Evolutionary conservation across 1,140 invertebrate genomes (phyloP).

Genomic region (Pseudoatta argentina): DNA sequence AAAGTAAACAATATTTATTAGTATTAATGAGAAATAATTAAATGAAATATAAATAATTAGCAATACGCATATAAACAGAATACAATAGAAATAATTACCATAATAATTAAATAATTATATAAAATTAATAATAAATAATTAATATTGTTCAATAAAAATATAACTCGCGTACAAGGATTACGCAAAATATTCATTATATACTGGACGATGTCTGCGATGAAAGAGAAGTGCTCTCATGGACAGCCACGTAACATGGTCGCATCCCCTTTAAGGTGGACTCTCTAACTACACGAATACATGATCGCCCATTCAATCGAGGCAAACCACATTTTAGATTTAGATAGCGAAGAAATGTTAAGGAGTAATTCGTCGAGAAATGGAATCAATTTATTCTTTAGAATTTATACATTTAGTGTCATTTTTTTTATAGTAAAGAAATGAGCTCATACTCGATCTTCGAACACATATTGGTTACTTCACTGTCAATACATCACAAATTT

Average conservation of each 20-base stretch:
- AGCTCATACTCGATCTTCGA: background rate
- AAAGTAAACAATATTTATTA: conserved; percentile 1
- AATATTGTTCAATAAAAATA: background rate
- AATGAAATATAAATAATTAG: conserved; percentile 22
- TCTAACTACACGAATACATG: conserved; percentile 35
- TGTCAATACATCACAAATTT: background rate
- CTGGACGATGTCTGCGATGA: background rate
- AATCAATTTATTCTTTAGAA: conserved; percentile 15
- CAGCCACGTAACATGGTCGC: conserved; percentile 29
- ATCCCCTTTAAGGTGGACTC: conserved; percentile 52
- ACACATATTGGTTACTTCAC: background rate
- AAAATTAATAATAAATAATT: conserved; percentile 28
- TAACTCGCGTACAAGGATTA: background rate
- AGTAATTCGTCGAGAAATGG: conserved; percentile 22
- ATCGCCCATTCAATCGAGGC: conserved; percentile 42
- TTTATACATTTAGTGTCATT: background rate
- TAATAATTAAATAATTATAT: conserved; percentile 17
- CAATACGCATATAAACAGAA: background rate
- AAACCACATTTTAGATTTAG: conserved; percentile 25
- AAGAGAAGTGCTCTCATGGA: conserved; percentile 12
- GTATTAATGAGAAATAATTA: conserved; percentile 17
- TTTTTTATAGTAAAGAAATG: background rate
- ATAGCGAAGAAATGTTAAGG: conserved; percentile 22
- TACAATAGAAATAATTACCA: background rate
- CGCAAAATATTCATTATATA: background rate